Percentiles rank a stretch among this genome's conserved stretches.
Evolutionary conservation across 2,797 vertebrate species (phyloP).

Genomic region (Helostoma temminkii): DNA sequence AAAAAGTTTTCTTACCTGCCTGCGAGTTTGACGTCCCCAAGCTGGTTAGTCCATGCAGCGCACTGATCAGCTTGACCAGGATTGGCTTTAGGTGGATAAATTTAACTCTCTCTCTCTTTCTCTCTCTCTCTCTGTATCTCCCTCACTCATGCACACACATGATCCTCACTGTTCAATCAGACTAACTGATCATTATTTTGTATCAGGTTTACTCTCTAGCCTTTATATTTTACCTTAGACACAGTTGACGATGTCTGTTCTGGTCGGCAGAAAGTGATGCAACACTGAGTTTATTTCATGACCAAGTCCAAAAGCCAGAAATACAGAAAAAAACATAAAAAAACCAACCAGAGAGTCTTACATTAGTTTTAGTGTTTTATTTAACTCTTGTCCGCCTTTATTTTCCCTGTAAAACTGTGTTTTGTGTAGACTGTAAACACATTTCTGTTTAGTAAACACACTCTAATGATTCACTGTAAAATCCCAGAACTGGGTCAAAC

Average conservation of each 20-base stretch:
- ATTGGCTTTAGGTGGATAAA: conserved; percentile 80
- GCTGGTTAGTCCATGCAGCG: conserved; percentile 67
- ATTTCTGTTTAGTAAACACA: neutral
- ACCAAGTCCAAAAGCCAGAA: too few relatives aligned
- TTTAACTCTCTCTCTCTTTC: conserved; percentile 67
- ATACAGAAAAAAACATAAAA: neutral
- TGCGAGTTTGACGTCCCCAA: conserved; percentile 42
- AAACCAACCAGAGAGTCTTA: neutral
- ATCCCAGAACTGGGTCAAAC: conserved; percentile 22
- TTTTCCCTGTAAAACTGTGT: neutral
- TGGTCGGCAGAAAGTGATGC: too few relatives aligned
- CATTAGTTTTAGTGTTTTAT: too few relatives aligned
- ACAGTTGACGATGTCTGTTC: too few relatives aligned
- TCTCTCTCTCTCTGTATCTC: conserved; percentile 37
- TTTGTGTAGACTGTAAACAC: neutral
- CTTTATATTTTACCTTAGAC: neutral
- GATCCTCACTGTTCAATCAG: neutral
- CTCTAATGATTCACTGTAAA: neutral
- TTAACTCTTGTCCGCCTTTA: too few relatives aligned
- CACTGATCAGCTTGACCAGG: conserved; percentile 83
- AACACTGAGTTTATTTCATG: neutral
- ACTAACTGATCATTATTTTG: neutral
- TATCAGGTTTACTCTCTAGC: neutral
- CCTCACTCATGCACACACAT: conserved; percentile 13
- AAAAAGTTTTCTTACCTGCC: conserved; percentile 71